A percentile compares a stretch with the other conserved stretches of the same genome.
Conservation (phyloP, 2,888 invertebrate species). For the Sepiola atlantica region DNA sequence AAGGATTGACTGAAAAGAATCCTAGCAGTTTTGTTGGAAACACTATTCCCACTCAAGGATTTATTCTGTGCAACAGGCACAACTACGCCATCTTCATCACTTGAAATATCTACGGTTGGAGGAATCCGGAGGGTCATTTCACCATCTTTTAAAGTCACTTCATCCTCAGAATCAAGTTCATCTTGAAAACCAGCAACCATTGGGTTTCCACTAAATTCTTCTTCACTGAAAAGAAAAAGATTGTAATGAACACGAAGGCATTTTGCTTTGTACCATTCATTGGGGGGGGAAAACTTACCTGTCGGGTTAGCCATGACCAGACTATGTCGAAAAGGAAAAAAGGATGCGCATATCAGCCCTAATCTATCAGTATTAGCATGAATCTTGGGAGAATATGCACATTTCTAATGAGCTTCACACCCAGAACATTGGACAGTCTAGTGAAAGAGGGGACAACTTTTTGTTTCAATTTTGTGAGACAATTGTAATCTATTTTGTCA, state of each 20-base stretch:
- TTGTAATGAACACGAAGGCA: background rate
- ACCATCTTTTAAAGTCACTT: conserved; percentile 53
- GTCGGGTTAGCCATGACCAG: too few species aligned
- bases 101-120: conserved; percentile 60
- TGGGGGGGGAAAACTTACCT: too few species aligned
- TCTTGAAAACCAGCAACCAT: conserved; percentile 86
- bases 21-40: background rate
- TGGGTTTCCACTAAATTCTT: conserved; percentile 70
- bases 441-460: too few species aligned
- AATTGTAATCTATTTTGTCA: too few species aligned
- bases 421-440: too few species aligned
- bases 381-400: too few species aligned
- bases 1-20: background rate
- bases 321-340: too few species aligned
- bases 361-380: too few species aligned
- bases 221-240: conserved; percentile 57
- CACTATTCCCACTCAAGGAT: background rate
- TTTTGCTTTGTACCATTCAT: too few species aligned
- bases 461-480: too few species aligned
- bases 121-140: conserved; percentile 46
- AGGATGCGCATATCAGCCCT: too few species aligned
- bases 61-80: conserved; percentile 36
- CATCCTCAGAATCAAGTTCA: conserved; percentile 84
- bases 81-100: conserved; percentile 57
- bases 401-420: too few species aligned